Evolutionary conservation across 2,888 invertebrate genomes (phyloP).

Genomic region (Dolichopus griseipennis): DNA sequence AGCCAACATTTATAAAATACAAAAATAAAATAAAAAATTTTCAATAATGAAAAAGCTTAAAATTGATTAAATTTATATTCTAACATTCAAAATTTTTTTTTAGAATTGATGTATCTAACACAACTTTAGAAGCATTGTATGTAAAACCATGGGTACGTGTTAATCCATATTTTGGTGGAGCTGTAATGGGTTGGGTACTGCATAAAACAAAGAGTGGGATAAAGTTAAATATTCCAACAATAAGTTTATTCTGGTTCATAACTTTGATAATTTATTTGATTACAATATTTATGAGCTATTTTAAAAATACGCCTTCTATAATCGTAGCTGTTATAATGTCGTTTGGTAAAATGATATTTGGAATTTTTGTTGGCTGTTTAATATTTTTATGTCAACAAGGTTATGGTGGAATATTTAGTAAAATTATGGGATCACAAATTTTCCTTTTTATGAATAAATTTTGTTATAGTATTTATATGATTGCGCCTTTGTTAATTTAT

Average conservation of each 20-base stretch:
- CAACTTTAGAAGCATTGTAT: constrained; percentile 31
- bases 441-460: constrained; percentile 34
- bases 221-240: constrained; percentile 18
- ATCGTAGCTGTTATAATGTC: constrained; percentile 32
- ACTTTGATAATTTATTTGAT: constrained; percentile 25
- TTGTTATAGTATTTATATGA: constrained; percentile 33
- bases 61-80: too few species aligned
- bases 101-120: constrained; percentile 32
- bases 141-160: constrained; percentile 33
- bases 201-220: constrained; percentile 17
- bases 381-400: constrained; percentile 30
- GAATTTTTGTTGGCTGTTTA: constrained; percentile 29
- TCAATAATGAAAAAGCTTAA: too few species aligned
- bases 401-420: constrained; percentile 28
- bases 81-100: constrained; percentile 8
- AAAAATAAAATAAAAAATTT: too few species aligned
- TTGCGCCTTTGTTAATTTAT: constrained; percentile 31
- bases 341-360: constrained; percentile 33
- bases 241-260: constrained; percentile 28
- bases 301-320: constrained; percentile 30
- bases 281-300: constrained; percentile 34
- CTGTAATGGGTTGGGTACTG: constrained; percentile 30
- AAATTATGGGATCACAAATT: constrained; percentile 27
- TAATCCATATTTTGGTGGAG: constrained; percentile 33
- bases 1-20: too few species aligned